Evolutionary conservation across 2,113 vertebrate species (phyloP).

Genomic region (Silurus asotus): DNA sequence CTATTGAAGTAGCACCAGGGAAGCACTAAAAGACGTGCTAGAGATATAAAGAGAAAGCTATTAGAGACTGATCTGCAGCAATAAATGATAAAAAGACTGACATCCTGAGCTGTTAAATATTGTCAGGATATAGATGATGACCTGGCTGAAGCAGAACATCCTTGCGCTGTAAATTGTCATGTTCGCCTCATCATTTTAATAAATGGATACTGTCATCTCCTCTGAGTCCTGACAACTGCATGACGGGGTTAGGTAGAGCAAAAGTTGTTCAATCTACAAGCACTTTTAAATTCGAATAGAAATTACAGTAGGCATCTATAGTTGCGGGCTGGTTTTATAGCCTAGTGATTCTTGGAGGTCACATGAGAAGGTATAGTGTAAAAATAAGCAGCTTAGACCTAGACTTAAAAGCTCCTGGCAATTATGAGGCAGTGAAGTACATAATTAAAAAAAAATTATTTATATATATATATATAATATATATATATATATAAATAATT

Average conservation of each 20-base stretch:
- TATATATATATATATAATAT: no score
- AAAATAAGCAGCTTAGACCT: not conserved
- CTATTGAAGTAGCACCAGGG: not conserved
- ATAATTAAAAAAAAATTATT: not conserved
- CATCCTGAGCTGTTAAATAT: constrained; percentile 5
- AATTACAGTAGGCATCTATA: not conserved
- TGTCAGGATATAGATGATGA: constrained; percentile 20
- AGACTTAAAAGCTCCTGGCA: not conserved
- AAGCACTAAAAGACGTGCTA: constrained; percentile 4
- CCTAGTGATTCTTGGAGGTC: not conserved
- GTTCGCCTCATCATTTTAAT: constrained; percentile 22
- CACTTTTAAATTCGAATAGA: not conserved
- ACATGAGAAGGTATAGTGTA: not conserved
- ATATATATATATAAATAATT: no score
- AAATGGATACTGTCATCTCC: constrained; percentile 19
- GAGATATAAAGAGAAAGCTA: constrained; percentile 19
- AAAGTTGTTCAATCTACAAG: not conserved
- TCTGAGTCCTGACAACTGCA: not conserved
- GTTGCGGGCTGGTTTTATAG: not conserved
- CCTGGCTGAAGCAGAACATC: constrained; percentile 19
- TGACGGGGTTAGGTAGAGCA: not conserved
- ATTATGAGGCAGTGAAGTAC: not conserved
- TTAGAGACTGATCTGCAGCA: constrained; percentile 27
- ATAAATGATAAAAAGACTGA: constrained; percentile 7
- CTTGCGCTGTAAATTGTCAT: not conserved